phyloP scores from a whole-genome alignment of 2,113 vertebrate genomes.

The Colossoma macropomum region DNA sequence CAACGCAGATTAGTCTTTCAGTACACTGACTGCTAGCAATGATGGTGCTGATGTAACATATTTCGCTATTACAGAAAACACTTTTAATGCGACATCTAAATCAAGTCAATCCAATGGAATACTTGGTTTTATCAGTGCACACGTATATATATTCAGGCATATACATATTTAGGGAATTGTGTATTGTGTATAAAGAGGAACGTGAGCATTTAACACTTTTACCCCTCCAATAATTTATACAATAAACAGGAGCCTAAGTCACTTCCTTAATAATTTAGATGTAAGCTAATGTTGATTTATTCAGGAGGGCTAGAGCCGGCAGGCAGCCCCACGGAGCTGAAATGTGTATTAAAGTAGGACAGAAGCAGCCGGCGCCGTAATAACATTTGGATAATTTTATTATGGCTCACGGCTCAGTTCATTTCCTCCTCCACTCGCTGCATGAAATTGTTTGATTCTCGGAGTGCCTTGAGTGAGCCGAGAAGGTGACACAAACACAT shows the following conservation, averaged over 20 bases:
- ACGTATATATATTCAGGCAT: neutral
- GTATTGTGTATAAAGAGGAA: conserved; percentile 19
- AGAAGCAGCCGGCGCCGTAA: conserved; percentile 99
- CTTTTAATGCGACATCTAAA: too few relatives aligned
- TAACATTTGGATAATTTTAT: conserved; percentile 99
- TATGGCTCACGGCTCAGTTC: conserved; percentile 99
- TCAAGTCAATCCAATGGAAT: too few relatives aligned
- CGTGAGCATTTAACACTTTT: conserved; percentile 82
- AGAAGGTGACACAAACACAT: conserved; percentile 32
- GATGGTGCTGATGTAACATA: too few relatives aligned
- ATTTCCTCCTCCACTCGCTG: conserved; percentile 98
- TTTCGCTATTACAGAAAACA: too few relatives aligned
- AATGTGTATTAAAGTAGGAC: conserved; percentile 99
- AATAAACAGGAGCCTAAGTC: conserved; percentile 98
- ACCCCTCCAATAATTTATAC: conserved; percentile 98
- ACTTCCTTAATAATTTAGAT: conserved; percentile 99
- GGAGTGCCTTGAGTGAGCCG: conserved; percentile 32
- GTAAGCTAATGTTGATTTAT: conserved; percentile 99
- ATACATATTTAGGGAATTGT: conserved; percentile 29
- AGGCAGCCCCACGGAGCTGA: conserved; percentile 89
- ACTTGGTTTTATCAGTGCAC: too few relatives aligned
- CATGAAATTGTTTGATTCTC: conserved; percentile 74
- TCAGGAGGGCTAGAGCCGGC: conserved; percentile 95
- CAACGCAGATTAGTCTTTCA: too few relatives aligned
- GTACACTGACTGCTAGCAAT: too few relatives aligned